Conservation (phyloP, 2,113 vertebrate species). For the Hemicordylus capensis region DNA sequence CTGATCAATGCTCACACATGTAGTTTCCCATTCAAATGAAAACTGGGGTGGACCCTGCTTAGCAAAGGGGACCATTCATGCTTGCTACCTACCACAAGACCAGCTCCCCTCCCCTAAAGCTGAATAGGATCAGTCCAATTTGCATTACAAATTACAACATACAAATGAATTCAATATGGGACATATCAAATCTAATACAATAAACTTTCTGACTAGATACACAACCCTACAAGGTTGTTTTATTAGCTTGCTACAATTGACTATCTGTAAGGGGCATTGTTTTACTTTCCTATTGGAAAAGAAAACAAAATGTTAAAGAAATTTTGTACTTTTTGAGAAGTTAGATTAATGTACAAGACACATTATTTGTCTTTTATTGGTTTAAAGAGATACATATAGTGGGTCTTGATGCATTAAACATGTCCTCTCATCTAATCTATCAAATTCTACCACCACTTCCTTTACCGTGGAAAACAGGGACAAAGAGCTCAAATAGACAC, state of each 20-base stretch:
- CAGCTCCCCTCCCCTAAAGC: too few species aligned
- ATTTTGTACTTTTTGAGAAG: background rate
- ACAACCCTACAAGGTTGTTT: too few species aligned
- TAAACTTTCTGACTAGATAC: too few species aligned
- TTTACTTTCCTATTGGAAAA: background rate
- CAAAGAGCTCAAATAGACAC: background rate
- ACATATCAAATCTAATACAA: too few species aligned
- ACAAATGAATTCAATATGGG: too few species aligned
- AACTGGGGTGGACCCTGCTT: too few species aligned
- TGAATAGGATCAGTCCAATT: too few species aligned
- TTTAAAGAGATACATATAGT: background rate
- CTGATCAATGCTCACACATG: too few species aligned
- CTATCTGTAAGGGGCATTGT: background rate
- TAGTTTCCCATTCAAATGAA: too few species aligned
- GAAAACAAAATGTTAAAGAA: background rate
- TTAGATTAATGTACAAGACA: background rate
- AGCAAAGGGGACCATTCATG: too few species aligned
- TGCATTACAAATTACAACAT: too few species aligned
- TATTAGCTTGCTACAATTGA: background rate
- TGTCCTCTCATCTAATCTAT: background rate
- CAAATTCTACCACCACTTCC: background rate
- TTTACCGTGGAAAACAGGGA: background rate
- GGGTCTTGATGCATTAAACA: constrained; percentile 4
- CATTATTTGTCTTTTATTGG: background rate
- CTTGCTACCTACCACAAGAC: too few species aligned